Evolutionary conservation across 1,140 invertebrate genomes (phyloP), one percentile per base, ranked within the genome.

Genomic region (Euura lappo): DNA sequence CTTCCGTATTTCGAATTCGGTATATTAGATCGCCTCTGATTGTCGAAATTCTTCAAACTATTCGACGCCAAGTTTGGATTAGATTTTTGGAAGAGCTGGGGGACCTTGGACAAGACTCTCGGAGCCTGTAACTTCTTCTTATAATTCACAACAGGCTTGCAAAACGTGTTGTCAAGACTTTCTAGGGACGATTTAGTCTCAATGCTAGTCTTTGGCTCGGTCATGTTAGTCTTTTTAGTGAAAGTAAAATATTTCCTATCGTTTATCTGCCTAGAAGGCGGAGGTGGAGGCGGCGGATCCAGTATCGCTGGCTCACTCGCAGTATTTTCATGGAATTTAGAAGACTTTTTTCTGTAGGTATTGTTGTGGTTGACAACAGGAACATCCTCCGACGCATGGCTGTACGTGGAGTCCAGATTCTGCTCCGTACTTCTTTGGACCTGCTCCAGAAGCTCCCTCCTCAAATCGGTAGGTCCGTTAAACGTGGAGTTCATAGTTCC

Each of bases 61-160:
- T 72, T 81, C 1, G 80, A 83, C 4, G 79, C 73, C 0, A 87
- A 75, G 83, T 88, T 88, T 0, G 87, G 87, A 82, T 87, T 86
- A 0, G 87, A 88, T 44, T 87, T 88, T 70, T 87, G 85, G 46
- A 88, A 76, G 4, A 79, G 81, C n/a, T 83, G 79, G 1, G 86
- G 85, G 45, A 86, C 72, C 44, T 83, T 86, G 1, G 85, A 84
- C 4, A 84, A 78, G 45, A 74, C 77, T 3, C 75, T 80, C 0
- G 82, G 80, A 3, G 76, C 72, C 8, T 78, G 71, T 45, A 82
- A n/a, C 71, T 80, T 51, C 3, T 75, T 78, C 28, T 65, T 60
- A 6, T 70, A 6, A 45, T 76, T 75, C 43, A 70, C 3, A 42
- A 64, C 42, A 43, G 81, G 76, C 46, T 83, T 79, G 64, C 47